phyloP scores from a whole-genome alignment of 2,888 invertebrate species.

The Odontothrips loti region DNA sequence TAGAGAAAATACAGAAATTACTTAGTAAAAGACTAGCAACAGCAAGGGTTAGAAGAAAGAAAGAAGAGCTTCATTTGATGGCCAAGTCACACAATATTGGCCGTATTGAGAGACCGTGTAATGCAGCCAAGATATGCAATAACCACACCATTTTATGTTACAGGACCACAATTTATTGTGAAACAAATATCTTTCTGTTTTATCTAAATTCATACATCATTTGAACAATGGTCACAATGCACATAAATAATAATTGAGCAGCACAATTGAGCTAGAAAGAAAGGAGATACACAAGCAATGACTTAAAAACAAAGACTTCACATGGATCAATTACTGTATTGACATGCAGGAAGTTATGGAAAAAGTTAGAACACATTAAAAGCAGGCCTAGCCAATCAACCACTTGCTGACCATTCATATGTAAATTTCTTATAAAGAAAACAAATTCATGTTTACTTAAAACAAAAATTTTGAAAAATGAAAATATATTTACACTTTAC shows the following conservation, averaged over 20 bases:
- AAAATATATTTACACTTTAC: not conserved
- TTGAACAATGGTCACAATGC: not conserved
- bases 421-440: not conserved
- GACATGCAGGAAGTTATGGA: too few species aligned
- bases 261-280: not conserved
- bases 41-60: too few species aligned
- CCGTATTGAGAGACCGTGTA: not conserved
- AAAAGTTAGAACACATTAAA: too few species aligned
- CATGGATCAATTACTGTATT: too few species aligned
- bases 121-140: not conserved
- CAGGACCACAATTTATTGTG: conserved; percentile 19
- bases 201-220: not conserved
- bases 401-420: not conserved
- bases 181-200: not conserved
- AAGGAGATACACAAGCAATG: not conserved
- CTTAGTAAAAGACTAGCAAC: too few species aligned
- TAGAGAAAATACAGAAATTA: too few species aligned
- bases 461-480: not conserved
- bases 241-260: too few species aligned
- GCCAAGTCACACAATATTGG: too few species aligned
- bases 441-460: not conserved
- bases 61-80: too few species aligned
- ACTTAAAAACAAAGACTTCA: not conserved
- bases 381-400: too few species aligned
- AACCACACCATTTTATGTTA: conserved; percentile 17